A percentile compares a stretch with the other conserved stretches of the same genome.
Conservation (phyloP, 2,797 vertebrate genomes). For the Anniella stebbinsi region DNA sequence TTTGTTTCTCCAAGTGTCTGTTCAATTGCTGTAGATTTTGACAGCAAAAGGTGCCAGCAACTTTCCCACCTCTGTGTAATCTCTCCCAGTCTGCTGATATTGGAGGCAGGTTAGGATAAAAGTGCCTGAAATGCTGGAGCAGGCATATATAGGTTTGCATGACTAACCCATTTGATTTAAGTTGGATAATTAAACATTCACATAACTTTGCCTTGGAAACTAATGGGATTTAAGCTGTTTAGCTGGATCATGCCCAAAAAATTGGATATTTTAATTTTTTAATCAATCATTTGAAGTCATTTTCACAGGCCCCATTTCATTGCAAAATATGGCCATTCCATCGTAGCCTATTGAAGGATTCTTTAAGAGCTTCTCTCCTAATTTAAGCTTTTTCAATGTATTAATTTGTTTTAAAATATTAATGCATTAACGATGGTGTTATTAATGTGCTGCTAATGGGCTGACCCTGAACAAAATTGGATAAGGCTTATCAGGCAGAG, state of each 20-base stretch:
- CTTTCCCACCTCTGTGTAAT: neutral
- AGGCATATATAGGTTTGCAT: too few relatives aligned
- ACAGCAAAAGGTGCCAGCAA: neutral
- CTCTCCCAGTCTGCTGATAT: neutral
- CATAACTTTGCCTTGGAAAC: neutral
- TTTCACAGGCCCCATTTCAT: neutral
- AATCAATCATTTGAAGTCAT: neutral
- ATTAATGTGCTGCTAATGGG: conserved; percentile 1
- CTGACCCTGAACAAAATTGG: neutral
- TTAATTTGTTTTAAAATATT: conserved; percentile 36
- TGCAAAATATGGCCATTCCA: neutral
- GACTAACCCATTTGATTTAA: neutral
- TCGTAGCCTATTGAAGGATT: neutral
- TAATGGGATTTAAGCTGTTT: neutral
- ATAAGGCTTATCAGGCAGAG: conserved; percentile 17
- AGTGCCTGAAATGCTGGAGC: neutral
- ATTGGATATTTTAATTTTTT: neutral
- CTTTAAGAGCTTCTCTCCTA: conserved; percentile 16
- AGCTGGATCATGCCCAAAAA: neutral
- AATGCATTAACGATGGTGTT: neutral
- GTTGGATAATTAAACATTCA: neutral
- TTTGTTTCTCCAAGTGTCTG: neutral
- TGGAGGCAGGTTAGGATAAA: neutral
- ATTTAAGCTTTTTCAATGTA: conserved; percentile 22
- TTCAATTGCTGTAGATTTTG: neutral